These are phyloP conservation scores for Leucoma salicis DNA, from an alignment of 2,888 invertebrate genomes.

Conservation along the genomic window DNA sequence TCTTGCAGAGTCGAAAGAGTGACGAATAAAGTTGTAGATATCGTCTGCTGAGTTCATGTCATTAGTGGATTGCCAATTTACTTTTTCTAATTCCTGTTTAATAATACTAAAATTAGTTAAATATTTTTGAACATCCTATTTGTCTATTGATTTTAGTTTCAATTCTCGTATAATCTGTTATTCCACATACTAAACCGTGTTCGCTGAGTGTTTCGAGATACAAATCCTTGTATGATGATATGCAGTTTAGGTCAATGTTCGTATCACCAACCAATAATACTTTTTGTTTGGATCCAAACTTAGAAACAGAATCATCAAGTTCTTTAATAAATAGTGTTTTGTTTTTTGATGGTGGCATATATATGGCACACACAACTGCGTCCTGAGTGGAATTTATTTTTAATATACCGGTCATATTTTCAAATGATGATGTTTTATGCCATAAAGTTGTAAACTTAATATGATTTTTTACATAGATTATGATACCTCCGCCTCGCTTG, in stretches of 20 bases:
- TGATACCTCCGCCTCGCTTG: conserved; percentile 10
- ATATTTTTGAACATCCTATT: conserved; percentile 24
- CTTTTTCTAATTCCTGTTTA: too few species aligned
- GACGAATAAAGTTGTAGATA: too few species aligned
- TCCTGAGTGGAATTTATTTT: not conserved
- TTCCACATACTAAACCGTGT: not conserved
- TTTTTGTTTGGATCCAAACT: not conserved
- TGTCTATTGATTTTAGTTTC: conserved; percentile 12
- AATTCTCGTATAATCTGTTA: conserved; percentile 14
- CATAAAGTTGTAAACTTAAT: conserved; percentile 2
- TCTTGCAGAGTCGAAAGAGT: too few species aligned
- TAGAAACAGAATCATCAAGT: not conserved
- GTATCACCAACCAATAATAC: not conserved
- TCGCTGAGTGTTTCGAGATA: not conserved
- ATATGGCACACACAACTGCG: not conserved
- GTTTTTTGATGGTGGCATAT: not conserved
- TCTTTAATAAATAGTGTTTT: not conserved
- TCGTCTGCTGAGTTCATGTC: too few species aligned
- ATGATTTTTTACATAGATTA: conserved; percentile 8
- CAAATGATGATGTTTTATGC: not conserved
- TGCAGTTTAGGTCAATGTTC: not conserved
- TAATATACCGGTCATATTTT: not conserved
- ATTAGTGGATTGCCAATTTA: too few species aligned
- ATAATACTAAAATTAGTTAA: too few species aligned
- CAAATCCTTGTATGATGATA: not conserved